These are phyloP conservation scores for Encarsia formosa DNA, from an alignment of 2,888 invertebrate genomes.

Conservation along the genomic window DNA sequence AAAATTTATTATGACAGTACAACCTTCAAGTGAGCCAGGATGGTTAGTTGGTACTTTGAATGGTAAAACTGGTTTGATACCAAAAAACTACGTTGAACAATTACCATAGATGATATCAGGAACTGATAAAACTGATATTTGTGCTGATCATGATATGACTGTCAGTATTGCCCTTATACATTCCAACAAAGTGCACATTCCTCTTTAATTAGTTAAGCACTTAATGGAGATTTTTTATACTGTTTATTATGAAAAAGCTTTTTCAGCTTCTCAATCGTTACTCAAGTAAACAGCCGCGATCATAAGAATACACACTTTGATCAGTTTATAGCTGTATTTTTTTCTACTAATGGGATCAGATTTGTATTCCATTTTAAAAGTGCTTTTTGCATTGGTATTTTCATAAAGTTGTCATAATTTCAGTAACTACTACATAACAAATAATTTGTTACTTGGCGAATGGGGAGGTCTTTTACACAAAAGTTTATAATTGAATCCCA, in stretches of 20 bases:
- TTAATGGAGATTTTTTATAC: slow-evolving; percentile 25
- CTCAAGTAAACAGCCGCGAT: slow-evolving; percentile 20
- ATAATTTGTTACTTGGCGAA: slow-evolving; percentile 24
- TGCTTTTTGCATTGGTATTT: slow-evolving; percentile 27
- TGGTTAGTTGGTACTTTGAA: slow-evolving; percentile 95
- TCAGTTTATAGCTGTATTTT: slow-evolving; percentile 23
- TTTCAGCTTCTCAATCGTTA: slow-evolving; percentile 21
- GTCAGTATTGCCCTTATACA: slow-evolving; percentile 32
- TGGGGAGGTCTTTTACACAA: slow-evolving; percentile 26
- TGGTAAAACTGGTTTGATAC: slow-evolving; percentile 88
- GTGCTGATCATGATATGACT: slow-evolving; percentile 9
- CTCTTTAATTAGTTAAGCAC: slow-evolving; percentile 25
- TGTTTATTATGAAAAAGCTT: slow-evolving; percentile 25
- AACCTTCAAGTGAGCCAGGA: slow-evolving; percentile 89
- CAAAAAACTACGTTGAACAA: slow-evolving; percentile 93
- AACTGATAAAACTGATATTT: slow-evolving; percentile 6
- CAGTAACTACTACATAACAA: slow-evolving; percentile 16
- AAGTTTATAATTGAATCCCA: slow-evolving; percentile 27
- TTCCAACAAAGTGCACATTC: slow-evolving; percentile 32
- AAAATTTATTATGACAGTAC: slow-evolving; percentile 60
- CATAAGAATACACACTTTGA: slow-evolving; percentile 22
- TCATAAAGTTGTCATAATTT: slow-evolving; percentile 5
- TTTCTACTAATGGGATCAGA: slow-evolving; percentile 21
- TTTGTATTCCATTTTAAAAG: slow-evolving; percentile 21
- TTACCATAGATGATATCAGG: slow-evolving; percentile 57